These are phyloP conservation scores for Grammomys surdaster DNA, from an alignment of 2,113 vertebrate species.

Conservation along the genomic window DNA sequence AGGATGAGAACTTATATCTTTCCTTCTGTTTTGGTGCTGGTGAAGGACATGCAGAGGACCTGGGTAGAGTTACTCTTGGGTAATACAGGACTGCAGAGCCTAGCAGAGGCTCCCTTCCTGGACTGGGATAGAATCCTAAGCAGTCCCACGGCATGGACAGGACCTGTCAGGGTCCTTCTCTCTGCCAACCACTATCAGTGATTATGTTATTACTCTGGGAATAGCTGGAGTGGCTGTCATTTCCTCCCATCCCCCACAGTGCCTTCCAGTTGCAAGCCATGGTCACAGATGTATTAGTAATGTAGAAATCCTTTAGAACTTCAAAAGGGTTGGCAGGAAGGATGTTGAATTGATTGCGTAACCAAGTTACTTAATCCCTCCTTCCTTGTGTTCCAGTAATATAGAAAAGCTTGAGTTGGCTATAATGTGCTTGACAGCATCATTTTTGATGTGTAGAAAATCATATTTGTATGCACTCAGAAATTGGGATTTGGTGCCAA, in stretches of 20 bases:
- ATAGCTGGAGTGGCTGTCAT: not conserved
- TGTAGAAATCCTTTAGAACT: not conserved
- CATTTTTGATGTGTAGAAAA: conserved; percentile 68
- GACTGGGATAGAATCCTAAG: not conserved
- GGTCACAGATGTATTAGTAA: not conserved
- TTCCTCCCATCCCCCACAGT: not conserved
- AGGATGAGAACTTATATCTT: not conserved
- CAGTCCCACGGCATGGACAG: not conserved
- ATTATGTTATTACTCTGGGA: not conserved
- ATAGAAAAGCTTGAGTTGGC: conserved; percentile 42
- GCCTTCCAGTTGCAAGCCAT: not conserved
- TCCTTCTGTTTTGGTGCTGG: not conserved
- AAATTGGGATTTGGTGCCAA: conserved; percentile 53
- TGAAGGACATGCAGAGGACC: not conserved
- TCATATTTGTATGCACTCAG: conserved; percentile 51
- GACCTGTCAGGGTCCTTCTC: not conserved
- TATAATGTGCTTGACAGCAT: conserved; percentile 48
- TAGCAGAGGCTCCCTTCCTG: not conserved
- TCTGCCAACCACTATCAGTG: not conserved
- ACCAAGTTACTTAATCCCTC: conserved; percentile 12
- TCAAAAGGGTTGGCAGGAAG: not conserved
- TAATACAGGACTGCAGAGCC: not conserved
- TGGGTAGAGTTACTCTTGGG: not conserved
- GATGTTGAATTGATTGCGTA: not conserved
- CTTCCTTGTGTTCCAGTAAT: conserved; percentile 54